Conservation (phyloP, 2,797 vertebrate species). For the Spinibarbus caldwelli region DNA sequence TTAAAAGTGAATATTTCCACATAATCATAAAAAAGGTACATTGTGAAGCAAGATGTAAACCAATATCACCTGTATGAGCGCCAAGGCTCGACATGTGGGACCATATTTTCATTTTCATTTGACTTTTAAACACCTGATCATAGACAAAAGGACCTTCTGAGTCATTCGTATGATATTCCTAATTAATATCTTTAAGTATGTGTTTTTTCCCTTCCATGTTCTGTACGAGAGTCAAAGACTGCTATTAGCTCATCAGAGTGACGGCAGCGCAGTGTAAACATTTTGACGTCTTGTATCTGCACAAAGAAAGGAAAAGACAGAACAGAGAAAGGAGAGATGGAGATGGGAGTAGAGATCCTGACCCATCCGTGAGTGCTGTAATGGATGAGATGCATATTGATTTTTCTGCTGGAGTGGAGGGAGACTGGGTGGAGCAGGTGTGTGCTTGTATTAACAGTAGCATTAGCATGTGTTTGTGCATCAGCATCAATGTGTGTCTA, state of each 20-base stretch:
- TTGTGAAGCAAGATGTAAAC: not conserved
- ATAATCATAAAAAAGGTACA: not conserved
- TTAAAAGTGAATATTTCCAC: not conserved
- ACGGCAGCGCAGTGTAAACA: conserved; percentile 41
- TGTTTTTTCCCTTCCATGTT: conserved; percentile 6
- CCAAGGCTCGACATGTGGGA: not conserved
- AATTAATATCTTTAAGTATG: conserved; percentile 50
- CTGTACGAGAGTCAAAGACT: conserved; percentile 48
- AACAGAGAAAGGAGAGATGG: conserved; percentile 24
- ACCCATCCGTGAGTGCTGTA: conserved; percentile 60
- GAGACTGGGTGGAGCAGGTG: conserved; percentile 52
- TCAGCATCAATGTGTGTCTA: conserved; percentile 17
- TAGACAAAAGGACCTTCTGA: not conserved
- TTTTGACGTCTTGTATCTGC: conserved; percentile 50
- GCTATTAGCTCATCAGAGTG: conserved; percentile 50
- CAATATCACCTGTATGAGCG: not conserved
- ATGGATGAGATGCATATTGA: conserved; percentile 72
- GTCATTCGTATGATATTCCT: conserved; percentile 33
- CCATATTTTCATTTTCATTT: not conserved
- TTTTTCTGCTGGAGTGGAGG: conserved; percentile 63
- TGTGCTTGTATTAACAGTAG: conserved; percentile 48
- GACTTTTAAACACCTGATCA: not conserved
- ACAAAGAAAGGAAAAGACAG: conserved; percentile 42
- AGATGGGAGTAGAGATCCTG: conserved; percentile 54
- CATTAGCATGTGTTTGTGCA: conserved; percentile 41